Conservation (phyloP, 2,888 invertebrate genomes). For the Drosophila merina region DNA sequence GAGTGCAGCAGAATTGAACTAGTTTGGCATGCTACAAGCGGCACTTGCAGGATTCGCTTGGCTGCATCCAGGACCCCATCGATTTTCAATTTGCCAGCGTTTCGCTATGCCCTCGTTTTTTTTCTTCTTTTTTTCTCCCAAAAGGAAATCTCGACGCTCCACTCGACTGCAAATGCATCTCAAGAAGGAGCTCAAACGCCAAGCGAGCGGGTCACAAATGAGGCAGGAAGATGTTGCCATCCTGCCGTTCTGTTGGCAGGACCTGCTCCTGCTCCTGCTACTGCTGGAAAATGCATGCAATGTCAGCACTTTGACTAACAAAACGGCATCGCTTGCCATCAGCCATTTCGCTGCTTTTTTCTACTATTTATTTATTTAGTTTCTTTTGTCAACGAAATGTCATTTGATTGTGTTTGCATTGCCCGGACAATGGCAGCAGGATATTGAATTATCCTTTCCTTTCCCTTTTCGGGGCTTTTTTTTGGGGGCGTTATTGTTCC, state of each 20-base stretch:
- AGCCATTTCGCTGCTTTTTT: constrained; percentile 29
- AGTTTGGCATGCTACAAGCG: constrained; percentile 30
- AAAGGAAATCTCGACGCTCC: constrained; percentile 51
- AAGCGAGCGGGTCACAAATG: constrained; percentile 50
- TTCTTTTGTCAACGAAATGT: constrained; percentile 32
- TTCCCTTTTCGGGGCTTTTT: neutral
- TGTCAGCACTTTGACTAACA: constrained; percentile 45
- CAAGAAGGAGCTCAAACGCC: constrained; percentile 26
- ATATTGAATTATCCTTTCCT: constrained; percentile 39
- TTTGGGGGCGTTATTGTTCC: neutral
- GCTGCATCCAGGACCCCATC: constrained; percentile 42
- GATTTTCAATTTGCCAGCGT: constrained; percentile 58
- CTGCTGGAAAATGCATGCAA: constrained; percentile 31
- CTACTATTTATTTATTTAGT: constrained; percentile 51
- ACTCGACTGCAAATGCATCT: constrained; percentile 45
- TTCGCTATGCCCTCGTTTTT: constrained; percentile 14
- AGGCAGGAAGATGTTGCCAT: constrained; percentile 48
- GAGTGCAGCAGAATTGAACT: constrained; percentile 42
- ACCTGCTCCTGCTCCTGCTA: constrained; percentile 1
- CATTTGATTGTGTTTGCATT: constrained; percentile 38
- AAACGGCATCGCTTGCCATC: constrained; percentile 40
- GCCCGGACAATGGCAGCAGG: constrained; percentile 26
- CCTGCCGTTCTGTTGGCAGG: constrained; percentile 5
- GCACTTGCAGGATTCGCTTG: constrained; percentile 24
- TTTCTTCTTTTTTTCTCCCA: constrained; percentile 4